Conservation (phyloP, 1,140 invertebrate genomes). For the Aleiodes sp. region DNA sequence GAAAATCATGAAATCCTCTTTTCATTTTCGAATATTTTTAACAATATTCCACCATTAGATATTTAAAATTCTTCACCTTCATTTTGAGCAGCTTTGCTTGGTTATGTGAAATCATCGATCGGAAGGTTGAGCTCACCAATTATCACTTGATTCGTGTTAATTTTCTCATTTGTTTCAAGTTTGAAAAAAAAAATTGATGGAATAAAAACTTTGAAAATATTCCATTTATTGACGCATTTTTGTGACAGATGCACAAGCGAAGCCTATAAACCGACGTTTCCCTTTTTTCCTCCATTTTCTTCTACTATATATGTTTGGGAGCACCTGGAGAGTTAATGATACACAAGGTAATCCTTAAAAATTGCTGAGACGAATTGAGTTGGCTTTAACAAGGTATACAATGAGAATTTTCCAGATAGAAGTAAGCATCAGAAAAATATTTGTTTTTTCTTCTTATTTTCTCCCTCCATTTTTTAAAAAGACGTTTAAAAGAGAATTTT, state of each 20-base stretch:
- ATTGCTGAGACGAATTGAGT: slow-evolving; percentile 6
- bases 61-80: too few species aligned
- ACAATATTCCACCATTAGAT: too few species aligned
- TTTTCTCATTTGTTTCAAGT: not conserved
- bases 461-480: not conserved
- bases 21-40: too few species aligned
- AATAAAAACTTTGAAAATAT: slow-evolving; percentile 33
- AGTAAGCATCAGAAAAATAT: not conserved
- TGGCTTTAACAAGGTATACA: not conserved
- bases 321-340: slow-evolving; percentile 39
- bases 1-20: too few species aligned
- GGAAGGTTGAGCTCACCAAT: too few species aligned
- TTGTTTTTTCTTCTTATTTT: slow-evolving; percentile 5
- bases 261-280: slow-evolving; percentile 44
- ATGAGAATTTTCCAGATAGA: not conserved
- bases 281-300: slow-evolving; percentile 23
- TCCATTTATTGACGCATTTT: slow-evolving; percentile 51
- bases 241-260: slow-evolving; percentile 52
- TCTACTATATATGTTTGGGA: not conserved
- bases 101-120: too few species aligned
- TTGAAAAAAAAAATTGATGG: not conserved
- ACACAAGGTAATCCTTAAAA: not conserved
- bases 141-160: not conserved
- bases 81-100: too few species aligned
- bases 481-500: not conserved